Evolutionary conservation across 2,113 vertebrate genomes (phyloP), one percentile per base, ranked within the genome.

Genomic region (Apteryx owenii): DNA sequence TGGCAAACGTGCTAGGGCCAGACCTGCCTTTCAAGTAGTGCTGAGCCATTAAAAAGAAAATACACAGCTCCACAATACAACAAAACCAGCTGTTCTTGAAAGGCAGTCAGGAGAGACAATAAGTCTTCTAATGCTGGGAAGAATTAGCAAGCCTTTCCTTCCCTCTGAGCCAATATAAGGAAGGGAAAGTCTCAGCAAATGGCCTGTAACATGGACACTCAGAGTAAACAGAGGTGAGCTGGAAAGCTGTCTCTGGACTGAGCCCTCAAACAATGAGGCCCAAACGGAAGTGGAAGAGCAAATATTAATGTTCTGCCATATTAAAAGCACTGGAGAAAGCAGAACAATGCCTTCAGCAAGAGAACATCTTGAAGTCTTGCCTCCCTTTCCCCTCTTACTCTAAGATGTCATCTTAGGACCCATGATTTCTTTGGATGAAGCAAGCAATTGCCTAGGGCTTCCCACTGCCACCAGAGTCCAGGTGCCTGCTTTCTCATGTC

Each of bases 261-360:
- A 89, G 69, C 58, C 58, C 31, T 66, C 13, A 4, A 95, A 97
- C 97, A 97, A 96, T 92, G 89, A 53, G 62, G 53, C 78, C 78
- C 83, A 58, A 77, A 58, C 70, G 95, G 94, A 97, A 96, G 72
- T 72, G 75, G 73, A 89, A 96, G 93, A 95, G 90, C 90, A 97
- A 95, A 97, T 95, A 96, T 97, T 95, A 76, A 72, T 97, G 91
- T 95, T 95, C 54, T 81, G 83, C 88, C 40, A 8, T 46, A 82
- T 3, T 8, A 80, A 18, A 7, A 77, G 92, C 58, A 83, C 88
- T 7, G 0, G 89, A 95, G 88, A 78, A 72, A 76, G 72, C 48
- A 85, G 90, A 97, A 96, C 94, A 97, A 93, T 91, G 79, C 62
- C 26, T 88, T 70, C 2, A 19, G 20, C 4, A 33, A 81, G 82